These are phyloP conservation scores for Psylliodes chrysocephalus DNA, from an alignment of 2,888 invertebrate species.

Conservation along the genomic window DNA sequence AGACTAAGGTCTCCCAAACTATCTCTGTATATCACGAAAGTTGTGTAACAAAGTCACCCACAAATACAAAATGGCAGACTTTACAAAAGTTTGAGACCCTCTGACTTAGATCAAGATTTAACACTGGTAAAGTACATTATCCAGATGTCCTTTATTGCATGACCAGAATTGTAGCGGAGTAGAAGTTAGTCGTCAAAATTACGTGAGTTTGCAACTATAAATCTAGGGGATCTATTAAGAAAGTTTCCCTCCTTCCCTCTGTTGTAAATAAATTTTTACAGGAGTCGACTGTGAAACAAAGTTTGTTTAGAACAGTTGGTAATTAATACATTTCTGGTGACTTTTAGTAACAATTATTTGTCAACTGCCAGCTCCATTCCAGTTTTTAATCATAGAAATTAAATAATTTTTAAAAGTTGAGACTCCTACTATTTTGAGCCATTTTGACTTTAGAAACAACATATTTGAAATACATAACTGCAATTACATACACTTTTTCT, in stretches of 20 bases:
- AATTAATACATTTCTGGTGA: too few species aligned
- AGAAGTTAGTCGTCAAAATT: slow-evolving; percentile 48
- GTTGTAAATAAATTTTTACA: slow-evolving; percentile 5
- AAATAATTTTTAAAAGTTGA: too few species aligned
- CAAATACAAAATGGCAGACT: slow-evolving; percentile 36
- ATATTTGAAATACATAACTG: too few species aligned
- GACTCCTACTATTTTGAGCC: too few species aligned
- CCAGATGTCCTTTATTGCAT: slow-evolving; percentile 54
- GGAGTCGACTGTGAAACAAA: background rate
- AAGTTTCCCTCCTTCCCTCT: slow-evolving; percentile 39
- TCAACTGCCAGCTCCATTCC: too few species aligned
- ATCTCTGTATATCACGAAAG: slow-evolving; percentile 25
- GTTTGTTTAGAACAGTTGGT: background rate
- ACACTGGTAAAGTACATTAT: slow-evolving; percentile 51
- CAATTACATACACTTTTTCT: too few species aligned
- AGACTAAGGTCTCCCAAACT: slow-evolving; percentile 1
- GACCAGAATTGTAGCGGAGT: slow-evolving; percentile 44
- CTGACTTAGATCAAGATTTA: slow-evolving; percentile 48
- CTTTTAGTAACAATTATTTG: too few species aligned
- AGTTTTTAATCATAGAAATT: too few species aligned
- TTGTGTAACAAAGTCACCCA: slow-evolving; percentile 30
- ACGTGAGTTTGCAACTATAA: slow-evolving; percentile 50
- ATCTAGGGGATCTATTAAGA: slow-evolving; percentile 39
- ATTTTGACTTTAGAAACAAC: too few species aligned
- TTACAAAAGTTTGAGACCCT: slow-evolving; percentile 34